Base-by-base conservation (phyloP, 1,140 invertebrate genomes). In the Lucilia sericata region DNA sequence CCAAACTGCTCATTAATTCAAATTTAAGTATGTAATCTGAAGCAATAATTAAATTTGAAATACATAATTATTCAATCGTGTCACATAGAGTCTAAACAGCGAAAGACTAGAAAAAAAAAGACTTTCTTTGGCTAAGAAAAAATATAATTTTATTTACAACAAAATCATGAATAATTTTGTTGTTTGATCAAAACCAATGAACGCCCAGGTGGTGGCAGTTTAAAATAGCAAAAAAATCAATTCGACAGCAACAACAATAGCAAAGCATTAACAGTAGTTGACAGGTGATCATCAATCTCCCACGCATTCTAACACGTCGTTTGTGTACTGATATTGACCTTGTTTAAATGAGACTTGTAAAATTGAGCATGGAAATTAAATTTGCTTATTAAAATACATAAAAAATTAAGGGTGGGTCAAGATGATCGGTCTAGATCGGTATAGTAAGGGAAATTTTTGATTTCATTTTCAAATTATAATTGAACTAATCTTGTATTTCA, bases 291-390 rank as follows among this genome's bases (percentile, higher is more conserved):
- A 75, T 30, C 74, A 75, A 25, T 75, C 21, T 21, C 17, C 34
- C 49, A 82, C 36, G 49, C 80, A 82, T 82, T 82, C 47, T 82
- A 49, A 82, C 80, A 82, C 80, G 80, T 82, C 51, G 36, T 13
- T 25, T 21, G 21, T 49, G 14, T 47, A 82, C 21, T 82, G 80
- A 82, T 82, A 82, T 82, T 82, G 80, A 82, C 80, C 80, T 82
- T 82, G 80, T 82, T 82, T 82, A 82, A 82, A 82, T 82, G 49
- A 82, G 42, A 30, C 14, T 82, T 49, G 80, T 82, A 34, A 80
- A 80, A 13, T 80, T 49, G 21, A 60, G 21, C 47, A 13, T 14
- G 5, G 49, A 60, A 82, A 76, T 76, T 76, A 76, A 76, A 76
- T 76, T 36, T 21, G 75, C 30, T 76, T 36, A 42, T 76, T 42